Base-by-base conservation (phyloP, 1,140 invertebrate species). In the Nasonia giraulti region DNA sequence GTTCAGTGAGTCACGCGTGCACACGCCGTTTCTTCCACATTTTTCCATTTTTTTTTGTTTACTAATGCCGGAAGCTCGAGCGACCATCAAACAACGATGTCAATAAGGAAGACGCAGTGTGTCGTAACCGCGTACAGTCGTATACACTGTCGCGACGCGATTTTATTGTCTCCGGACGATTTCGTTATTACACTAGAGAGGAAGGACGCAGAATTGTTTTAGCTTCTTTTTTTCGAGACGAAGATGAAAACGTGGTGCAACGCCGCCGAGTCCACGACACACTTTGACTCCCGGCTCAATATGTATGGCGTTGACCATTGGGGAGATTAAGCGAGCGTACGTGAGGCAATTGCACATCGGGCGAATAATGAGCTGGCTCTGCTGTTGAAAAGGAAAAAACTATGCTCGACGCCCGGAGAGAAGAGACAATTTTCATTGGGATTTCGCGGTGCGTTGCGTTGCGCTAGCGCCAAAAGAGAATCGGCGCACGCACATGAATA, bases 21-120 rank as follows among this genome's bases (percentile, higher is more conserved):
- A 55, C 74, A 33, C 71, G 31, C 2, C 14, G 44, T 8, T 6
- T 40, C 23, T 62, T 66, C 55, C 17, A 62, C 20, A 47, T 44
- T 78, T 78, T 78, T 44, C 37, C 6, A 69, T 69, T n/a, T 27
- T 78, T 47, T 79, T 80, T 80, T 69, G 55, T 40, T 71, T 50
- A 44, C 75, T 83, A 78, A 83, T 62, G 66, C 62, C 40, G 76
- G 66, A 84, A 79, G 76, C 31, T 23, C 69, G 23, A 20, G 11
- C 31, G 14, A 2, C 27, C 40, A 77, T 47, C 7, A 76, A 83
- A 83, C 44, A 31, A 31, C 55, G 23, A 33, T 47, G 33, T 27
- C 62, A 20, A 69, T 23, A 76, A 12, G 44, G 40, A 68, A 68
- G 66, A 23, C 66, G 20, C 17, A 17, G n/a, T n/a, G 23, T 68